Percentiles rank a stretch among this genome's conserved stretches.
Conservation (phyloP, 2,113 vertebrate species). For the Thermophis baileyi region DNA sequence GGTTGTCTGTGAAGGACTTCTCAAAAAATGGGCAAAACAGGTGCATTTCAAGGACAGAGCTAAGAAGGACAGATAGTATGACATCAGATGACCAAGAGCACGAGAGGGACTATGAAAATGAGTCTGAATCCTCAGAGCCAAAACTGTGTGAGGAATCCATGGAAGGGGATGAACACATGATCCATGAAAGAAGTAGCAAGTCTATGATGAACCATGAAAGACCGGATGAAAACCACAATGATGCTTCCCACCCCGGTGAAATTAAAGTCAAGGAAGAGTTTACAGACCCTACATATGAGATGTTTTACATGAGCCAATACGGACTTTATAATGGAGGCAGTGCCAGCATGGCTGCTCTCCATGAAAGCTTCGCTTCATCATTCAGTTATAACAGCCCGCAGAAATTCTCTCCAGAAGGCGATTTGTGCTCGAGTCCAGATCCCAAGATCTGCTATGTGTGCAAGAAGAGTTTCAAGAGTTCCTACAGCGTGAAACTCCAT, state of each 20-base stretch:
- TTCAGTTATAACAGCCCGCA: conserved; percentile 94
- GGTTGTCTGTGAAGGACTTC: conserved; percentile 86
- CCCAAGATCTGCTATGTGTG: conserved; percentile 99
- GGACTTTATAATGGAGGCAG: conserved; percentile 91
- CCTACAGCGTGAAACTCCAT: conserved; percentile 99
- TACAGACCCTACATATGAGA: conserved; percentile 94
- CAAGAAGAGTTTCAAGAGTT: conserved; percentile 99
- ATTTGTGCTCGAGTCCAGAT: conserved; percentile 94
- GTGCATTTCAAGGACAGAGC: conserved; percentile 81
- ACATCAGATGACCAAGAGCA: conserved; percentile 98
- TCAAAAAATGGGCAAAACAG: conserved; percentile 81
- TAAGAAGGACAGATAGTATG: conserved; percentile 91
- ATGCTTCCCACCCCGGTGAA: conserved; percentile 82
- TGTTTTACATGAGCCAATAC: conserved; percentile 99
- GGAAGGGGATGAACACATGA: conserved; percentile 82
- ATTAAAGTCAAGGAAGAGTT: conserved; percentile 98
- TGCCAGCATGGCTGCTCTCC: conserved; percentile 93
- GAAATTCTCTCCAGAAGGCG: conserved; percentile 94
- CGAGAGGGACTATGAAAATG: conserved; percentile 96
- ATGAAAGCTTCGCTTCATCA: conserved; percentile 92
- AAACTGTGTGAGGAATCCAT: conserved; percentile 91
- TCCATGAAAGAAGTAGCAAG: conserved; percentile 68
- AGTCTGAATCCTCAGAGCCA: conserved; percentile 93
- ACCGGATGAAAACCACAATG: conserved; percentile 82
- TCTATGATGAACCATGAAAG: conserved; percentile 76